Base-by-base conservation (phyloP, 1,140 invertebrate genomes). In the Pygmarrhopalites habei region DNA sequence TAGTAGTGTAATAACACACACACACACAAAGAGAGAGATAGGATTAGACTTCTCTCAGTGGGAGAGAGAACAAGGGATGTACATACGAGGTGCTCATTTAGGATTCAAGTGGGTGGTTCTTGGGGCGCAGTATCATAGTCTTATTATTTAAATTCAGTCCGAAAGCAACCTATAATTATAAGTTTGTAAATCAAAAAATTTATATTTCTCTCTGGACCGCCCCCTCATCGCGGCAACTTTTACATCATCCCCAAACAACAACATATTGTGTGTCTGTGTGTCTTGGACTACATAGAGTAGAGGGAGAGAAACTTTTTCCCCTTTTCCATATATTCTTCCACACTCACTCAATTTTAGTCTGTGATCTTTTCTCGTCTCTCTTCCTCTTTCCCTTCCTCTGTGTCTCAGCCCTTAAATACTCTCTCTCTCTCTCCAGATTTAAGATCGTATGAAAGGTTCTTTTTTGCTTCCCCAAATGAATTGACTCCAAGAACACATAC, bases 101-200 rank as follows among this genome's bases (percentile, higher is more conserved):
- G 47, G 60, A 62, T 62, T 55, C 60, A 62, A 64, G 56, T 64
- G 62, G 62, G 62, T 64, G 62, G 62, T 52, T 64, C 62, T 57
- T 41, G 49, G 15, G 30, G 47, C 25, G 25, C 26, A 64, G 63
- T 46, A 65, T 65, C 58, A 59, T 60, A 65, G 58, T 55, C 53
- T 65, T 65, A 65, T 65, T 65, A 65, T 65, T 65, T 65, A 61
- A 65, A 65, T 65, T 58, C 52, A 65, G 51, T 58, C 30, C 35
- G 26, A 61, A 61, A 30, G 23, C 25, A 65, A 58, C 58, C 64
- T 61, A 61, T 65, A 65, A 65, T 65, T 65, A 65, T 67, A 64
- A 68, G 66, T 68, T 68, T 64, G 66, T 68, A 68, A 68, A 68
- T 68, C 66, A 68, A 68, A 65, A 65, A 65, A 68, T 61, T 62